Evolutionary conservation across 2,797 vertebrate genomes (phyloP).

Genomic region (Netta rufina): DNA sequence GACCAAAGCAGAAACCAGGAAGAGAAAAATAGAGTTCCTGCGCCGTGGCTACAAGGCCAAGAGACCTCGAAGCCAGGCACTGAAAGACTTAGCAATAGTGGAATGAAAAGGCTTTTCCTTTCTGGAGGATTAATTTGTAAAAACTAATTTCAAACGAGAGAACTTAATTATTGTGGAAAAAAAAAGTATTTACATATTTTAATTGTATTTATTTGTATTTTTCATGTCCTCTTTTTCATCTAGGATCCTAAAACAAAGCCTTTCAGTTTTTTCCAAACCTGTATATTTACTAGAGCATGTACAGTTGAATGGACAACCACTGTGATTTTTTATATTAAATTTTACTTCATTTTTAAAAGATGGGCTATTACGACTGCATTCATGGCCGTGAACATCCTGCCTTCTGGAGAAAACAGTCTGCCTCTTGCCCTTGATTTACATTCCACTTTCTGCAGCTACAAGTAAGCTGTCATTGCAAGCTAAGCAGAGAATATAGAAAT

Average conservation of each 20-base stretch:
- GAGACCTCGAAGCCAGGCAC: slow-evolving; percentile 81
- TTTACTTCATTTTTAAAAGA: background rate
- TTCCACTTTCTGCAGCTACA: background rate
- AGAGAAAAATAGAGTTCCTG: slow-evolving; percentile 92
- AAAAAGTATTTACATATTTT: background rate
- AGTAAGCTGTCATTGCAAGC: background rate
- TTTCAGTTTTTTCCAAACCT: background rate
- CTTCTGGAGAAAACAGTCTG: background rate
- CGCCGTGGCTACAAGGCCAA: slow-evolving; percentile 91
- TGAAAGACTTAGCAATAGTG: slow-evolving; percentile 92
- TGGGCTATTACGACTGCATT: background rate
- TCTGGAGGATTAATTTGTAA: background rate
- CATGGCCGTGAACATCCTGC: background rate
- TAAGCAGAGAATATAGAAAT: background rate
- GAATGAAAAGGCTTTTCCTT: slow-evolving; percentile 75
- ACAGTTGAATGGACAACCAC: slow-evolving; percentile 35
- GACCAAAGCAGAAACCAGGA: slow-evolving; percentile 93
- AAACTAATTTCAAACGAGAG: background rate
- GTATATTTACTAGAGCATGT: background rate
- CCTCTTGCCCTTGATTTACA: accelerated
- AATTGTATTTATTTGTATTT: slow-evolving; percentile 48
- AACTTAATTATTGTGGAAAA: background rate
- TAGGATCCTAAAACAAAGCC: background rate
- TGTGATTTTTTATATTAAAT: slow-evolving; percentile 43
- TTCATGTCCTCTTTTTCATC: background rate